phyloP scores from a whole-genome alignment of 2,797 vertebrate species.

The Urocyon cinereoargenteus region DNA sequence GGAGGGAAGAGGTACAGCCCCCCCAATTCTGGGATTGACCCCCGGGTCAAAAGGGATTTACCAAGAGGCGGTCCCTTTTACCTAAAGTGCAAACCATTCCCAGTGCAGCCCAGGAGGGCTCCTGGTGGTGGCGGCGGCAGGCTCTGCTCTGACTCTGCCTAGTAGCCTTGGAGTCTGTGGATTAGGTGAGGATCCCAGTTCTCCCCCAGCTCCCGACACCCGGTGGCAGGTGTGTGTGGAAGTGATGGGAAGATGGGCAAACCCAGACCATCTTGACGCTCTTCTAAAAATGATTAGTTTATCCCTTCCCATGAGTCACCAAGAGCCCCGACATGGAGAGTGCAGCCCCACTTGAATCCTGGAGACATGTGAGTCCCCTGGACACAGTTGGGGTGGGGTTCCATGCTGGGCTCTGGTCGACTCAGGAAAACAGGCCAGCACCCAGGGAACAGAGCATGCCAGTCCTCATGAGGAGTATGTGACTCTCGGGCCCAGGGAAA shows the following conservation, averaged over 20 bases:
- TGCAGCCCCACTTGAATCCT: neutral
- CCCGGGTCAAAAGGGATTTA: neutral
- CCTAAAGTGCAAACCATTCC: neutral
- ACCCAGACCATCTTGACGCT: neutral
- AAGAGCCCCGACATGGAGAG: fast-evolving
- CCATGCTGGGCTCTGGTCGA: neutral
- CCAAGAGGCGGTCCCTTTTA: neutral
- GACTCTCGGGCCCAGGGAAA: neutral
- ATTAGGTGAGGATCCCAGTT: neutral
- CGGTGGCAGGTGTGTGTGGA: neutral
- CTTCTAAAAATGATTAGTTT: neutral
- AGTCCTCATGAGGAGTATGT: fast-evolving
- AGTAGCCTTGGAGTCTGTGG: neutral
- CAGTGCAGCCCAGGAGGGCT: neutral
- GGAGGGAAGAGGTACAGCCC: neutral
- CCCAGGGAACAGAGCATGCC: neutral
- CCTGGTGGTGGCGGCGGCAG: fast-evolving
- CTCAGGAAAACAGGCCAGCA: neutral
- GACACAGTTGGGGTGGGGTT: neutral
- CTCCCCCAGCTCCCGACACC: fast-evolving
- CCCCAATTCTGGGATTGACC: neutral
- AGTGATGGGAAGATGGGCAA: neutral
- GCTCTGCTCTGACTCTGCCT: neutral
- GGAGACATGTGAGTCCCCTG: fast-evolving
- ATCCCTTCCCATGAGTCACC: neutral